Evolutionary conservation across 2,888 invertebrate genomes (phyloP), one percentile per base, ranked within the genome.

Genomic region (Chalcis sispes): DNA sequence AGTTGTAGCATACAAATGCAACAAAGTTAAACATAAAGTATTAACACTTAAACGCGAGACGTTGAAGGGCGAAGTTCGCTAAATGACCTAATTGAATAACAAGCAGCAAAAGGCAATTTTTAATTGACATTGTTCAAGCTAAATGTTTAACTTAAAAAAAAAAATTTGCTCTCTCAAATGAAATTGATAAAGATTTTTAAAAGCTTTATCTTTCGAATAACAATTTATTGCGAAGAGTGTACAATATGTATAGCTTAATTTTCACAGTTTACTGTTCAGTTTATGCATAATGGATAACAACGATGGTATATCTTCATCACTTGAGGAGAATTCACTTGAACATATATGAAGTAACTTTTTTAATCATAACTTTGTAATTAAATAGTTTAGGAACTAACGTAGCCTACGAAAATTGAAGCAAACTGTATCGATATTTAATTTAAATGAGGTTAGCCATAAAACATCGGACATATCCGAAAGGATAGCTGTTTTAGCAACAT

Each of bases 71-170:
- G 29, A 48, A 32, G 18, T 32, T 18, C 20, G 36, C 50, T 52
- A 65, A 65, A 8, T 3, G 13, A 23, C 32, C 5, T 18, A 52
- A 62, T 25, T 62, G 62, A 46, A 62, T 62, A 62, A 46, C 29
- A 18, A 46, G 46, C 10, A 15, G 59, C n/a, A 27, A 50, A 62
- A 46, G 46, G 25, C n/a, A 25, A 66, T 20, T 23, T 29, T 5
- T 56, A 67, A 56, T 66, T 42, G 67, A 20, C 42, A 54, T 42
- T 42, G 40, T 42, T 42, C 56, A 56, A 56, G 42, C 67, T 67
- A 56, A 67, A 56, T 42, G 23, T 56, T 56, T 67, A 42, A 23
- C 25, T 40, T 36, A n/a, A 48, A 65, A 15, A 50, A 29, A 29
- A 64, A 13, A 15, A n/a, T 25, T 4, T 4, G 36, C 10, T 7